Conservation (phyloP, 2,797 vertebrate species). For the Aplochiton taeniatus region DNA sequence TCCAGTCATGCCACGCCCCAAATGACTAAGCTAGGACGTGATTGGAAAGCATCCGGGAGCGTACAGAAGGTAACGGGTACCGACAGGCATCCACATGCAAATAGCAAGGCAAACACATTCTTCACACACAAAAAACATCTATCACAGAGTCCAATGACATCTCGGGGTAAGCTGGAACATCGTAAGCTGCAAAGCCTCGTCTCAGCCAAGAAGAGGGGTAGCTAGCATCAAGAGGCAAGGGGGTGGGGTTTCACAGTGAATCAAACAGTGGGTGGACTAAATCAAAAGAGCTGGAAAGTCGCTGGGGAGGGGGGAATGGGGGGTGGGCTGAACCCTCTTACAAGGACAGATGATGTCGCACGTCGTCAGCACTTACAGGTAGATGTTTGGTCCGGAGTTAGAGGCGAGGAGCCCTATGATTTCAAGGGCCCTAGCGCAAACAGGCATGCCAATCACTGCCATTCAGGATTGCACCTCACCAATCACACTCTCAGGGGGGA, state of each 20-base stretch:
- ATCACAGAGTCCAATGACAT: slow-evolving; percentile 41
- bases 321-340: slow-evolving; percentile 26
- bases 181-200: slow-evolving; percentile 50
- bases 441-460: slow-evolving; percentile 67
- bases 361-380: slow-evolving; percentile 70
- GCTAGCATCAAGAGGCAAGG: slow-evolving; percentile 42
- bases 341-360: slow-evolving; percentile 59
- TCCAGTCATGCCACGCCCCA: background rate
- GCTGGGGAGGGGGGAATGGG: slow-evolving; percentile 37
- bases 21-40: too few species aligned
- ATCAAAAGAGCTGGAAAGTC: slow-evolving; percentile 29
- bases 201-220: slow-evolving; percentile 52
- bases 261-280: slow-evolving; percentile 56
- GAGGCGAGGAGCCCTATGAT: slow-evolving; percentile 60
- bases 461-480: slow-evolving; percentile 54
- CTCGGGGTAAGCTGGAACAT: slow-evolving; percentile 31
- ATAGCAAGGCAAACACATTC: slow-evolving; percentile 55
- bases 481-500: slow-evolving; percentile 53
- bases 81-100: slow-evolving; percentile 64
- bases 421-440: slow-evolving; percentile 62
- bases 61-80: slow-evolving; percentile 42
- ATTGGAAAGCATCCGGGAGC: slow-evolving; percentile 31
- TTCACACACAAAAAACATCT: slow-evolving; percentile 18
- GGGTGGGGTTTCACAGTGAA: slow-evolving; percentile 24
- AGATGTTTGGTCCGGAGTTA: slow-evolving; percentile 67